Percentiles rank a stretch among this genome's conserved stretches.
These are phyloP conservation scores for Dreissena polymorpha DNA, from an alignment of 1,140 invertebrate genomes.

Conservation along the genomic window DNA sequence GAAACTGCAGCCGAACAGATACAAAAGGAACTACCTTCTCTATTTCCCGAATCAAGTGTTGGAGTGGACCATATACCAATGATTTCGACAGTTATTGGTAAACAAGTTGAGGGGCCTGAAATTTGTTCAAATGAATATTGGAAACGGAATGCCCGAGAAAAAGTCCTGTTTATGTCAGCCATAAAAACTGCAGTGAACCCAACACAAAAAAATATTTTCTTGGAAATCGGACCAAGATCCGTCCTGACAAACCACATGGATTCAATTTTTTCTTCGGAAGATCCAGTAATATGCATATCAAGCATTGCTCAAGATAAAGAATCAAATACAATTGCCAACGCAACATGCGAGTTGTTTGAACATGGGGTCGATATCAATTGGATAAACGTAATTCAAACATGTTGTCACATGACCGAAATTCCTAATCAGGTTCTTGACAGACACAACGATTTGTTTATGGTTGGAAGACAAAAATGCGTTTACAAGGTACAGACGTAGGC, in stretches of 20 bases:
- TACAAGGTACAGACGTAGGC: background rate
- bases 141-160: constrained; percentile 46
- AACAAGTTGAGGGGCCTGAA: background rate
- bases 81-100: constrained; percentile 50
- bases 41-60: constrained; percentile 39
- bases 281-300: constrained; percentile 16
- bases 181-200: constrained; percentile 6
- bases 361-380: constrained; percentile 49
- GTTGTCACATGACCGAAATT: background rate
- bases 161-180: constrained; percentile 46
- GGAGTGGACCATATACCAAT: constrained; percentile 38
- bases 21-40: background rate
- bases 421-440: constrained; percentile 20
- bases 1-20: constrained; percentile 17
- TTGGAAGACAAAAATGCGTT: background rate
- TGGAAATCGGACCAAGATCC: constrained; percentile 60
- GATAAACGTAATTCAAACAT: constrained; percentile 26
- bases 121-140: constrained; percentile 46
- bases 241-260: constrained; percentile 49
- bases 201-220: constrained; percentile 49
- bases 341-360: constrained; percentile 52
- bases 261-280: constrained; percentile 22
- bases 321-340: constrained; percentile 21
- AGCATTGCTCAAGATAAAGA: constrained; percentile 38
- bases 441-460: background rate